These are phyloP conservation scores for Graphium colonna DNA, from an alignment of 2,888 invertebrate species.

Conservation along the genomic window DNA sequence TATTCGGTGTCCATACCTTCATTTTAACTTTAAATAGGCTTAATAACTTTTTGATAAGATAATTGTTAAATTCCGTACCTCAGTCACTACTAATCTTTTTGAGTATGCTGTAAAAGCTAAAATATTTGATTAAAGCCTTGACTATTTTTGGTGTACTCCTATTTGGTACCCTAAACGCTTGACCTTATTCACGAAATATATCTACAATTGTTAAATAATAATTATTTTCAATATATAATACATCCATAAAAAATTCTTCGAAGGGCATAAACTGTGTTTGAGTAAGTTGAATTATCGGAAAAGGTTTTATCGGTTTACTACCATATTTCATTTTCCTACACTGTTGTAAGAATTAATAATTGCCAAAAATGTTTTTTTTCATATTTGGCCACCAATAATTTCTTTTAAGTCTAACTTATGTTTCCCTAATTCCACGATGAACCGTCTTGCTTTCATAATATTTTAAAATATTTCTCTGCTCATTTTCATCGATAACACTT, in stretches of 20 bases:
- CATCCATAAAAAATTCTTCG: not conserved
- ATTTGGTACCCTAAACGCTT: not conserved
- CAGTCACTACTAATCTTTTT: constrained; percentile 25
- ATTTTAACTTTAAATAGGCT: constrained; percentile 29
- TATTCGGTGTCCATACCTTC: constrained; percentile 31
- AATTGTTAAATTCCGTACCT: constrained; percentile 26
- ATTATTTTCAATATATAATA: not conserved
- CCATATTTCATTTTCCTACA: constrained; percentile 31
- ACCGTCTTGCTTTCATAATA: constrained; percentile 21
- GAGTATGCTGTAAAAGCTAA: constrained; percentile 26
- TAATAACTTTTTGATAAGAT: constrained; percentile 25
- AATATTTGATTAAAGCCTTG: constrained; percentile 26
- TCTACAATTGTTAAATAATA: not conserved
- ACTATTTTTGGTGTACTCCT: constrained; percentile 16
- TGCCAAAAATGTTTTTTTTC: constrained; percentile 21
- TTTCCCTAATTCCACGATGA: constrained; percentile 23
- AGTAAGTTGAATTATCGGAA: not conserved
- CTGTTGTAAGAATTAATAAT: constrained; percentile 31
- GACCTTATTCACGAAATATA: not conserved
- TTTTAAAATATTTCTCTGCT: constrained; percentile 21
- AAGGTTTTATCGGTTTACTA: constrained; percentile 23
- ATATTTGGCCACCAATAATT: constrained; percentile 25
- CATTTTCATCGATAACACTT: constrained; percentile 19
- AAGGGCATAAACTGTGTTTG: constrained; percentile 1
- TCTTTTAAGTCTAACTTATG: not conserved